phyloP scores from a whole-genome alignment of 37 sponge, comb jelly and placozoan species.

The Eunapius fragilis region DNA sequence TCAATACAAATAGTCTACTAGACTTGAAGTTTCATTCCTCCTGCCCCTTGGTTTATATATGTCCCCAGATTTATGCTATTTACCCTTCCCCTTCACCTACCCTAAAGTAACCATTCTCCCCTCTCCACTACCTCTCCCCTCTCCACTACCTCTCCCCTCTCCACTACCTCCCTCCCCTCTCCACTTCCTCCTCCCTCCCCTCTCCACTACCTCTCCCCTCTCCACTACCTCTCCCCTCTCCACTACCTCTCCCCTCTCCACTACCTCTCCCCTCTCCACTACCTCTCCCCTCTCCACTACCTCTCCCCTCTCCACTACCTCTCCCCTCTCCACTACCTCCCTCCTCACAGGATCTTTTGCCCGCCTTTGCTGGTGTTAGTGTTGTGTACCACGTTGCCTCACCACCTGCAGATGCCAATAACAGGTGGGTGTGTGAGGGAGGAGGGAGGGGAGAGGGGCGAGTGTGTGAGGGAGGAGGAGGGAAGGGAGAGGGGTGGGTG shows the following conservation, averaged over 20 bases:
- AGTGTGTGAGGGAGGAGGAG: too few species aligned
- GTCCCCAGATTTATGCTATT: too few species aligned
- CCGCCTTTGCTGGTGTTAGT: conserved; percentile 64
- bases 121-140: not conserved
- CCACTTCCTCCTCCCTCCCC: not conserved
- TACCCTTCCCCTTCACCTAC: too few species aligned
- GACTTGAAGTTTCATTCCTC: too few species aligned
- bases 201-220: not conserved
- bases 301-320: not conserved
- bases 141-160: too few species aligned
- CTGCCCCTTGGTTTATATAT: too few species aligned
- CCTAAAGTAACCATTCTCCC: not conserved
- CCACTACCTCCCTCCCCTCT: too few species aligned
- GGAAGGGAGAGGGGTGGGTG: too few species aligned
- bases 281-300: not conserved
- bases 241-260: not conserved
- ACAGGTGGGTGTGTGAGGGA: conserved; percentile 11
- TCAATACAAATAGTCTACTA: too few species aligned
- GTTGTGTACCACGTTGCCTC: conserved; percentile 86
- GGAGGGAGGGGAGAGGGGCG: not conserved
- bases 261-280: not conserved
- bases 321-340: not conserved
- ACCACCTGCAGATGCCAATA: conserved; percentile 65
- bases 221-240: not conserved
- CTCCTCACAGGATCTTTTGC: conserved; percentile 53